A percentile compares a stretch with the other conserved stretches of the same genome.
These are phyloP conservation scores for Hemicordylus capensis DNA, from an alignment of 2,113 vertebrate genomes.

Conservation along the genomic window DNA sequence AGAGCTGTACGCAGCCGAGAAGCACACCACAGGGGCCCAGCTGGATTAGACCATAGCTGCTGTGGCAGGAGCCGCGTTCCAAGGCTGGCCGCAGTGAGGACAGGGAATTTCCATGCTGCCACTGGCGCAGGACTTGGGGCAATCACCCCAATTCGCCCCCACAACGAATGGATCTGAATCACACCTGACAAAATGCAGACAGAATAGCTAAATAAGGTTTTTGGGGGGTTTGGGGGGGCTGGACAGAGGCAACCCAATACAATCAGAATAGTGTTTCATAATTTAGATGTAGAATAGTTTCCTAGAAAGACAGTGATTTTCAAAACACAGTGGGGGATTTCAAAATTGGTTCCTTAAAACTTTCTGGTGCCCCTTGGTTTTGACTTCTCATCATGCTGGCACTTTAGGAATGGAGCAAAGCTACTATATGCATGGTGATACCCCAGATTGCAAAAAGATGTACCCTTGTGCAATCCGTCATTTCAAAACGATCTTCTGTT, in stretches of 20 bases:
- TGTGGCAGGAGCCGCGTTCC: no score
- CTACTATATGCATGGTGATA: not conserved
- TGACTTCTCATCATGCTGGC: not conserved
- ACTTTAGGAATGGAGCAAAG: not conserved
- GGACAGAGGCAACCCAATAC: not conserved
- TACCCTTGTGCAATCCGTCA: not conserved
- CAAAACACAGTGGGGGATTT: not conserved
- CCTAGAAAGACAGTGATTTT: not conserved
- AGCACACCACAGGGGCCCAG: no score
- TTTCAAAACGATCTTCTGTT: not conserved
- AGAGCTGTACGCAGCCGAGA: no score
- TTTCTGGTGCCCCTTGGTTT: not conserved
- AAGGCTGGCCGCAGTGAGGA: no score
- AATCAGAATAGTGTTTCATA: not conserved
- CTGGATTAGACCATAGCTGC: no score
- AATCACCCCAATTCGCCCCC: no score
- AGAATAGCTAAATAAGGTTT: no score
- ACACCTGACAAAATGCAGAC: no score
- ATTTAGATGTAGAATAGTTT: not conserved
- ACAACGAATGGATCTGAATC: no score
- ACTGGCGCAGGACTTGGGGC: no score
- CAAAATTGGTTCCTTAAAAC: not conserved
- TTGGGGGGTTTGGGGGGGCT: no score
- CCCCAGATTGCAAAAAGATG: not conserved
- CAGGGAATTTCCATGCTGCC: no score